A percentile compares a stretch with the other conserved stretches of the same genome.
phyloP scores from a whole-genome alignment of 2,113 vertebrate genomes.

The Caretta caretta region DNA sequence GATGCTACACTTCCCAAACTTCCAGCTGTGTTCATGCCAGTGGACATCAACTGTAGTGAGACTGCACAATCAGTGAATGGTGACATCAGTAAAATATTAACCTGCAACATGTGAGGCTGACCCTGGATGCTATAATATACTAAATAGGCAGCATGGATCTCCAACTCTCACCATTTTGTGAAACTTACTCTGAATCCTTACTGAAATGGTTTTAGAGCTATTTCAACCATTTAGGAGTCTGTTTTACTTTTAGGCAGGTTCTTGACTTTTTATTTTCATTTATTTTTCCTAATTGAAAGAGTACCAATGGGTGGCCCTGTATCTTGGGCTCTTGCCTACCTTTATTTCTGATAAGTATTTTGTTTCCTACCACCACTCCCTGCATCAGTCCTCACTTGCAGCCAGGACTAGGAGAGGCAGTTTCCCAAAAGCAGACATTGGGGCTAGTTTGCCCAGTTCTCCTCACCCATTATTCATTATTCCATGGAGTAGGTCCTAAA shows the following conservation, averaged over 20 bases:
- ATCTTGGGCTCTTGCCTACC: neutral
- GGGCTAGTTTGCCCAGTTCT: neutral
- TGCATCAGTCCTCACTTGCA: neutral
- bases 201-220: neutral
- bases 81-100: neutral
- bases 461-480: neutral
- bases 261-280: neutral
- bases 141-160: neutral
- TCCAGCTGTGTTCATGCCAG: constrained; percentile 1
- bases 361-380: neutral
- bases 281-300: neutral
- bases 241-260: neutral
- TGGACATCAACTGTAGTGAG: constrained; percentile 16
- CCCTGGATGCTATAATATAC: neutral
- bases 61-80: constrained; percentile 45
- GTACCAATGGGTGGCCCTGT: neutral
- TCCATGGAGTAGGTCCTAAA: rapidly evolving
- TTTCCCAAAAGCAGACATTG: neutral
- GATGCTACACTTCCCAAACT: neutral
- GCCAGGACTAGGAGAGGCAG: neutral
- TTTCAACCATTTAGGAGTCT: neutral
- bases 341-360: neutral
- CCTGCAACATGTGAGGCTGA: neutral
- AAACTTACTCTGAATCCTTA: neutral
- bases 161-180: neutral